These are phyloP conservation scores for Aurelia aurita complex sp. Pacific DNA, from an alignment of 30 jellyfish, hydroid and myxozoan genomes.

Conservation along the genomic window DNA sequence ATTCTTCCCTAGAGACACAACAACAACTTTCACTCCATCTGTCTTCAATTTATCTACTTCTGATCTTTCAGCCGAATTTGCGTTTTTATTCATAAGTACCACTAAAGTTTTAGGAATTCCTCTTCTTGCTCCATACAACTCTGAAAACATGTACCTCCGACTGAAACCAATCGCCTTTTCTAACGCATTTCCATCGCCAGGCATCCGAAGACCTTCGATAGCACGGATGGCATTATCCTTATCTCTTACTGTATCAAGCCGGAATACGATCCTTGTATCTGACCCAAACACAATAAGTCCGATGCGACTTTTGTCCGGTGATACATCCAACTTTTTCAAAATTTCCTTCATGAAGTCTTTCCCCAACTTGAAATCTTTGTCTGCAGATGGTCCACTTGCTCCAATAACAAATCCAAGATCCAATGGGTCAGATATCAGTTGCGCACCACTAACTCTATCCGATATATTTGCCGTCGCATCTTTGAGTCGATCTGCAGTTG, in stretches of 20 bases:
- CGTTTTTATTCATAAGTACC: conserved; percentile 26
- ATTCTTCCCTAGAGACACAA: conserved; percentile 29
- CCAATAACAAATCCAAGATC: conserved; percentile 76
- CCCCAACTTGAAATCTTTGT: conserved; percentile 20
- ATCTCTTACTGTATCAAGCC: neutral
- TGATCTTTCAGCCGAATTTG: conserved; percentile 12
- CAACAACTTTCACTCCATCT: conserved; percentile 31
- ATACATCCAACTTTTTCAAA: conserved; percentile 10
- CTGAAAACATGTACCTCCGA: conserved; percentile 3
- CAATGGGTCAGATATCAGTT: neutral
- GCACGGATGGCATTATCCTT: neutral
- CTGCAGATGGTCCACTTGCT: conserved; percentile 23
- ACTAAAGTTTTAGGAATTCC: conserved; percentile 5
- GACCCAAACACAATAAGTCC: conserved; percentile 43
- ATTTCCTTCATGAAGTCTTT: conserved; percentile 16
- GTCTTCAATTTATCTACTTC: conserved; percentile 10
- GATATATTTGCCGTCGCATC: conserved; percentile 5
- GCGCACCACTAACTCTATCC: neutral
- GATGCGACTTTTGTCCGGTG: conserved; percentile 39
- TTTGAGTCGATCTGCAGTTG: neutral
- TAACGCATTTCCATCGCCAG: neutral
- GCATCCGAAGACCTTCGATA: neutral
- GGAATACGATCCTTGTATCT: neutral
- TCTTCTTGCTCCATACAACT: conserved; percentile 36
- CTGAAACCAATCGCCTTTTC: conserved; percentile 9